phyloP scores from a whole-genome alignment of 1,140 invertebrate species.

The Cardiocondyla obscurior region DNA sequence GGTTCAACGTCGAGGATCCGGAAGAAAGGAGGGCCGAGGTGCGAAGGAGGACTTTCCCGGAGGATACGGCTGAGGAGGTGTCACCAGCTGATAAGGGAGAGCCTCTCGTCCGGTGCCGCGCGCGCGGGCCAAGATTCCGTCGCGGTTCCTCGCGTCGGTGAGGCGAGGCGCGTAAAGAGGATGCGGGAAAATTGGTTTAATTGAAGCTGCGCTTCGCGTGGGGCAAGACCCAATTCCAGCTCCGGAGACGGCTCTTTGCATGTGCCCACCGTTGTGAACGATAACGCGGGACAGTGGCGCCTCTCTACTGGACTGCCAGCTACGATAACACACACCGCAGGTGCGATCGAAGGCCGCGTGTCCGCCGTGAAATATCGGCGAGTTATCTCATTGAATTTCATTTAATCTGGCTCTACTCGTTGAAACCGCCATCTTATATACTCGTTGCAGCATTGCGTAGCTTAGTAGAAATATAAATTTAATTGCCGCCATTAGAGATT shows the following conservation, averaged over 20 bases:
- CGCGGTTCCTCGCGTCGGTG: background rate
- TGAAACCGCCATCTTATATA: background rate
- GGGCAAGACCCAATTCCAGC: constrained; percentile 47
- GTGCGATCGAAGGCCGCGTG: constrained; percentile 69
- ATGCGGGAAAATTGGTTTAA: constrained; percentile 48
- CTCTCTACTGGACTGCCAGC: constrained; percentile 80
- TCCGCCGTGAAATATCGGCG: background rate
- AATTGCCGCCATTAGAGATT: too few relatives aligned
- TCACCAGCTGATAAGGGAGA: constrained; percentile 8
- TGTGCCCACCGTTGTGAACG: constrained; percentile 74
- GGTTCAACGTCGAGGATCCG: background rate
- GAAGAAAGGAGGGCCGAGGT: background rate
- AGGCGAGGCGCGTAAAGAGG: constrained; percentile 35
- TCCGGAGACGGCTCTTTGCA: constrained; percentile 63
- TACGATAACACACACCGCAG: constrained; percentile 80
- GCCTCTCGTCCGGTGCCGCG: background rate
- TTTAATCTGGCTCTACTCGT: background rate
- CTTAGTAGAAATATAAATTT: too few relatives aligned
- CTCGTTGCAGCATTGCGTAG: too few relatives aligned
- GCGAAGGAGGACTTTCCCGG: background rate
- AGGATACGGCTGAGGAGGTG: background rate
- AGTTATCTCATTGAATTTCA: background rate
- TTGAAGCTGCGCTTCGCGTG: constrained; percentile 46
- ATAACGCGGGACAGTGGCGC: constrained; percentile 81
- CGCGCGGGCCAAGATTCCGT: background rate